These are phyloP conservation scores for Pseudomyrmex pallidus DNA, from an alignment of 1,140 invertebrate species.

Conservation along the genomic window DNA sequence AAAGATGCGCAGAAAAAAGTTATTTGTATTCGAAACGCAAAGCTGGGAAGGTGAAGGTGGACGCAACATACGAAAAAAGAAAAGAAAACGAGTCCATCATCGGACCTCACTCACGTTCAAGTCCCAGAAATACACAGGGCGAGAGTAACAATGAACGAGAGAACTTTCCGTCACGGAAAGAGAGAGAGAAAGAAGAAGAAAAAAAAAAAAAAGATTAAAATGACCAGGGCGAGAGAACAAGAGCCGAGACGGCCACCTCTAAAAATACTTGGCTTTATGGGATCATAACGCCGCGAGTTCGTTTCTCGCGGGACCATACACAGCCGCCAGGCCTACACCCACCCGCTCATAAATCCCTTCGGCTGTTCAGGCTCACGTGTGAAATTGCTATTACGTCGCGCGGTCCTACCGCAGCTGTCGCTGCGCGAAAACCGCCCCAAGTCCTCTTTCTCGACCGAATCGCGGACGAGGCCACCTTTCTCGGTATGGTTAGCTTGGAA, in stretches of 20 bases:
- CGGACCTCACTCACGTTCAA: background rate
- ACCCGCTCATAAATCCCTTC: conserved; percentile 66
- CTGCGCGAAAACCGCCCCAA: conserved; percentile 21
- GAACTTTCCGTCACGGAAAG: conserved; percentile 44
- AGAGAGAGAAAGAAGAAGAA: conserved; percentile 53
- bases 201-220: conserved; percentile 56
- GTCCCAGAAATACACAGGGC: conserved; percentile 32
- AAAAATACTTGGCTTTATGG: conserved; percentile 80
- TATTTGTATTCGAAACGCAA: conserved; percentile 15
- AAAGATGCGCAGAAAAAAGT: background rate
- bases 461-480: background rate
- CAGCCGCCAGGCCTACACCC: conserved; percentile 27
- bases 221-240: conserved; percentile 26
- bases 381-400: conserved; percentile 69
- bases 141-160: conserved; percentile 58
- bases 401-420: conserved; percentile 58
- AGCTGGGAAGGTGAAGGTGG: background rate
- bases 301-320: conserved; percentile 38
- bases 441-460: conserved; percentile 31
- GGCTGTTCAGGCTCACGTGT: conserved; percentile 66
- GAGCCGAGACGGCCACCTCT: conserved; percentile 61
- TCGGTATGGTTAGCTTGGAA: background rate
- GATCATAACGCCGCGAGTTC: conserved; percentile 74
- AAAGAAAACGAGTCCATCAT: background rate
- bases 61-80: background rate